Evolutionary conservation across 2,113 vertebrate genomes (phyloP).

Genomic region (Thymallus thymallus): DNA sequence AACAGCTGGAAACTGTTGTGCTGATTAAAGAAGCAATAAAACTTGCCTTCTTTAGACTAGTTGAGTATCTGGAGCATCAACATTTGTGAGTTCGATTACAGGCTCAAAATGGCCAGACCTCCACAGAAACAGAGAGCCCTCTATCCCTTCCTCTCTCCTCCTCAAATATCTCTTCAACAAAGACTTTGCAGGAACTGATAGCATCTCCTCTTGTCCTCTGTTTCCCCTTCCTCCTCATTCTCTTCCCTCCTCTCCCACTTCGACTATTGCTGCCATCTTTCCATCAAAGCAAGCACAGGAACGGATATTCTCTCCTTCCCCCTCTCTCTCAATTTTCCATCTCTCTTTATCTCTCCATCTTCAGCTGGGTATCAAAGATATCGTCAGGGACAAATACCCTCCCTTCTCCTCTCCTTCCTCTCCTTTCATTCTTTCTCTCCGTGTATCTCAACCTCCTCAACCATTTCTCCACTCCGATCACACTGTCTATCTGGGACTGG

Average conservation of each 20-base stretch:
- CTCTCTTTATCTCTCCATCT: constrained; percentile 1
- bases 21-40: too few relatives aligned
- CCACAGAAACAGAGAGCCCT: constrained; percentile 46
- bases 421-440: constrained; percentile 56
- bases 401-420: constrained; percentile 52
- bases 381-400: constrained; percentile 51
- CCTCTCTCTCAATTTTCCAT: neutral
- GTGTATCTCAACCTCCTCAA: constrained; percentile 37
- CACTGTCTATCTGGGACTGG: too few relatives aligned
- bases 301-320: neutral
- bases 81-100: too few relatives aligned
- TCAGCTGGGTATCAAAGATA: constrained; percentile 8
- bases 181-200: neutral
- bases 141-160: constrained; percentile 38
- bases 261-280: neutral
- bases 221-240: neutral
- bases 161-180: constrained; percentile 62
- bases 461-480: neutral
- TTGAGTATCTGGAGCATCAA: too few relatives aligned
- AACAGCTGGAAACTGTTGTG: too few relatives aligned
- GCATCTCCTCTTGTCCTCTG: neutral
- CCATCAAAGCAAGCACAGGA: neutral
- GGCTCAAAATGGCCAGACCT: constrained; percentile 51
- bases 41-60: too few relatives aligned
- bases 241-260: neutral